Percentiles rank a stretch among this genome's conserved stretches.
Evolutionary conservation across 1,140 invertebrate species (phyloP).

Genomic region (Drosophila seguyi): DNA sequence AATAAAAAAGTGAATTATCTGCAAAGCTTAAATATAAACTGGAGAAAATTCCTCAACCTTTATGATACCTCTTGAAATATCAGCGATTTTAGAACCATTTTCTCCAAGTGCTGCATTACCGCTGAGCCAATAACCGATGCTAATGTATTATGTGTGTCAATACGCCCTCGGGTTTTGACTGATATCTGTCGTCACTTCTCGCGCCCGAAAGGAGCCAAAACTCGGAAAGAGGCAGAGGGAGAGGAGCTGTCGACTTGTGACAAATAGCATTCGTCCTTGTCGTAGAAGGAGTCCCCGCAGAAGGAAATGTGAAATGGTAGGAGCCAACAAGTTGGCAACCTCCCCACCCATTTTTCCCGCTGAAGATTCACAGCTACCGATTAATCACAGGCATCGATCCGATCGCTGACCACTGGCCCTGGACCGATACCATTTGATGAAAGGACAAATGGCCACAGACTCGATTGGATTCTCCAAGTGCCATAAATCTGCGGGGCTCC

Average conservation of each 20-base stretch:
- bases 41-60: no score
- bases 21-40: no score
- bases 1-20: no score
- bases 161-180: slow-evolving; percentile 68
- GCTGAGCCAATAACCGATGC: slow-evolving; percentile 72
- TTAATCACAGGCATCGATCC: slow-evolving; percentile 45
- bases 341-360: no score
- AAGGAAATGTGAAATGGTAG: slow-evolving; percentile 12
- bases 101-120: slow-evolving; percentile 26
- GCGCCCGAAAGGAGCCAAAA: no score
- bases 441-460: slow-evolving; percentile 41
- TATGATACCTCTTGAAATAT: no score
- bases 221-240: not conserved
- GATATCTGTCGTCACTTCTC: slow-evolving; percentile 34
- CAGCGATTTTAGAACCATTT: not conserved
- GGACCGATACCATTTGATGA: slow-evolving; percentile 38
- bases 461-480: slow-evolving; percentile 31
- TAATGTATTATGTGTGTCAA: slow-evolving; percentile 78
- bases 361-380: no score
- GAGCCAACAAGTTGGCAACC: slow-evolving; percentile 59
- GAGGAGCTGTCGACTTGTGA: no score
- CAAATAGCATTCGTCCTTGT: no score
- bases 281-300: not conserved
- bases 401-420: no score
- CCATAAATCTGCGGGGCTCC: slow-evolving; percentile 18